Base-by-base conservation (phyloP, 2,113 vertebrate genomes). In the Aspidoscelis tigris region DNA sequence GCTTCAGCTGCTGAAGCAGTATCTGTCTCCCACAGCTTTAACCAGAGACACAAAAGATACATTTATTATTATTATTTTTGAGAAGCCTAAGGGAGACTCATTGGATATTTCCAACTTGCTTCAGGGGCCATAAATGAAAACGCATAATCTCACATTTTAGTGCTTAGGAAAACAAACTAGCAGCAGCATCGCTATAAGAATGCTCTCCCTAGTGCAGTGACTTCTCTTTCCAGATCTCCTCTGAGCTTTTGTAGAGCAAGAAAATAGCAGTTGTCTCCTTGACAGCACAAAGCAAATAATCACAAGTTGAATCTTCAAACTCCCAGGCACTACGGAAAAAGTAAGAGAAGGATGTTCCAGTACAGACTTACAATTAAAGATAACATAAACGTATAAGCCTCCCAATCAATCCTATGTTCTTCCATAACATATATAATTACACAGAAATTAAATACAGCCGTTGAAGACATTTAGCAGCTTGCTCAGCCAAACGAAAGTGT, bases 201-300 rank as follows among this genome's bases (percentile, higher is more conserved):
- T 76, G 50, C 80, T 72, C 78, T 70, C 58, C 75, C 33, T 11
- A 50, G 61, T 81, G 82, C 24, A 68, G 39, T 80, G 53, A 70
- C 10, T 61, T 43, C 65, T 78, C 2, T 33, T 76, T 41, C 64
- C 66, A 68, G 8, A 9, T 18, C 47, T 81, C 33, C 68, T 73
- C 33, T 0, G 77, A 85, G 86, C 21, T 86, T 53, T 76, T 18
- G 39, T 26, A 75, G 66, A 90, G 61, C 41, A 53, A 84, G 78
- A 39, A 58, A 72, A 33, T 55, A 81, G 39, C 61, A 71, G 39
- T 75, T 70, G 44, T 5, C 44, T 81, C 87, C 75, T n/a, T 1
- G 24, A 24, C 73, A 47, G 77, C 53, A 41, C 71, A 14, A 24
- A 58, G 71, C 61, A 83, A 79, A 83, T 47, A 80, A 76, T 1